Conservation (phyloP, 2,113 vertebrate genomes). For the Circaetus cinerascens region DNA sequence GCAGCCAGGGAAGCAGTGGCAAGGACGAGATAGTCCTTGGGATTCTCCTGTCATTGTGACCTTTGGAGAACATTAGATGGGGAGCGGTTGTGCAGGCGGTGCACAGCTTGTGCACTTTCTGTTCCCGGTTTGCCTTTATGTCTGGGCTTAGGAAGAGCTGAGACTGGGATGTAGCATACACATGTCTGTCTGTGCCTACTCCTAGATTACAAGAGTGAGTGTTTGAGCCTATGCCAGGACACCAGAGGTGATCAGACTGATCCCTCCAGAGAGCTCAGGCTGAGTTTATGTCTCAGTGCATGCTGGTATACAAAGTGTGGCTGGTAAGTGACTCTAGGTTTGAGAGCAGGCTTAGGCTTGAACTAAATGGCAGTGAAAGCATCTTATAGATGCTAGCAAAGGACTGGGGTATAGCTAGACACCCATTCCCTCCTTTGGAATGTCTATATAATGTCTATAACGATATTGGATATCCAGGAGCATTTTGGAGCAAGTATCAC, state of each 20-base stretch:
- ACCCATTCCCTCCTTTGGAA: background rate
- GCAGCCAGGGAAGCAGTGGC: background rate
- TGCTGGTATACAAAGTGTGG: background rate
- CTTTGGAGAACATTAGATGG: background rate
- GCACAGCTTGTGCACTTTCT: background rate
- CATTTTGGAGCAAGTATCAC: background rate
- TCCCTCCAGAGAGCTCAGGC: background rate
- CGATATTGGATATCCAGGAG: background rate
- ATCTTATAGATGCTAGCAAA: background rate
- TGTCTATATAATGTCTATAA: background rate
- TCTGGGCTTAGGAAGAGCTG: background rate
- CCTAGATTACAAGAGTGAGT: background rate
- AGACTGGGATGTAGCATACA: background rate
- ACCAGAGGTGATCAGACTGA: background rate
- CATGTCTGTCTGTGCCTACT: background rate
- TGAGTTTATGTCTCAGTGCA: background rate
- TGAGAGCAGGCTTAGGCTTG: background rate
- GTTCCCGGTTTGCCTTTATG: background rate
- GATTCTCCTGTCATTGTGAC: background rate
- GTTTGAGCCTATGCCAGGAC: background rate
- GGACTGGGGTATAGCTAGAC: background rate
- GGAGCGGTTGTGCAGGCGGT: accelerated
- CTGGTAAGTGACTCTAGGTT: background rate
- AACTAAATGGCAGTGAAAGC: background rate
- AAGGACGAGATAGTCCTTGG: background rate